These are phyloP conservation scores for Orthosia gracilis DNA, from an alignment of 2,888 invertebrate genomes.

Conservation along the genomic window DNA sequence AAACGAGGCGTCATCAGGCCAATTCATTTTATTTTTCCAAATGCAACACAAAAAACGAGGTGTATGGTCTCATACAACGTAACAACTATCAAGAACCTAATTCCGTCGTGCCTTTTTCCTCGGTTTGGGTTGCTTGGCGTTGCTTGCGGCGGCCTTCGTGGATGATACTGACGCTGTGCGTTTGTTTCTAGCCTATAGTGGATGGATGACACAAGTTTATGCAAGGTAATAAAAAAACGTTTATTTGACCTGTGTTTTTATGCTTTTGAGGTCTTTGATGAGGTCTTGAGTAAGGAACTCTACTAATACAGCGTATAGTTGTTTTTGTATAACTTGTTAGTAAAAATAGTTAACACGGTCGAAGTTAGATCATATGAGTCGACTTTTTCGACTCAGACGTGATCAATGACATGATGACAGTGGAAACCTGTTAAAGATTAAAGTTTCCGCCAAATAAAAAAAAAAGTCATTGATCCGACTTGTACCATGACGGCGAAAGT, in stretches of 20 bases:
- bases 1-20: too few species aligned
- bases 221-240: not conserved
- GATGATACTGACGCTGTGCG: conserved; percentile 44
- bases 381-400: too few species aligned
- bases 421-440: too few species aligned
- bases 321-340: not conserved
- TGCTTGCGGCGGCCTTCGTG: conserved; percentile 26
- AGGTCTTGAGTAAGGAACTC: not conserved
- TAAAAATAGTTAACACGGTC: too few species aligned
- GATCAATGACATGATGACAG: too few species aligned
- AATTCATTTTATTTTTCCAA: conserved; percentile 23
- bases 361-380: too few species aligned
- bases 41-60: conserved; percentile 50
- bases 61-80: conserved; percentile 28
- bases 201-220: conserved; percentile 16
- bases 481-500: too few species aligned
- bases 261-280: not conserved
- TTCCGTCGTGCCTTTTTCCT: conserved; percentile 72
- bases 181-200: conserved; percentile 68
- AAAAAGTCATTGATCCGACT: too few species aligned
- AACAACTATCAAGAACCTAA: conserved; percentile 71
- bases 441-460: too few species aligned
- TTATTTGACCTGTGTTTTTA: not conserved
- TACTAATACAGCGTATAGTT: not conserved
- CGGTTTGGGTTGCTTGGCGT: conserved; percentile 28